Conservation (phyloP, 2,797 vertebrate species). For the Pangasius sanitwongsei region DNA sequence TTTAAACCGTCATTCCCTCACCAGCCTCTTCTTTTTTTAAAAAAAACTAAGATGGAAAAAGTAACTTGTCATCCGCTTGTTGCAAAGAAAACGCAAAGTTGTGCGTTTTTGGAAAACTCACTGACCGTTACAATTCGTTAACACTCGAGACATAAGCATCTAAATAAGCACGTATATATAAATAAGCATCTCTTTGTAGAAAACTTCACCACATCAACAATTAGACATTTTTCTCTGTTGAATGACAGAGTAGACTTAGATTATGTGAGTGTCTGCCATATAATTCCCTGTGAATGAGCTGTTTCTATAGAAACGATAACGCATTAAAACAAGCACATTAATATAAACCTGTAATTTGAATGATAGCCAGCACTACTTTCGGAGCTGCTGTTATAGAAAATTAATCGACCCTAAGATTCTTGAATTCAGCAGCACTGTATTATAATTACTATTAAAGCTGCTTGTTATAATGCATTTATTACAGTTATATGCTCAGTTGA, state of each 20-base stretch:
- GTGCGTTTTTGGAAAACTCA: background rate
- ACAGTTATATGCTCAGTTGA: background rate
- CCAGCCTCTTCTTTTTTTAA: background rate
- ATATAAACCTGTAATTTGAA: background rate
- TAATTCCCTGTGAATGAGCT: background rate
- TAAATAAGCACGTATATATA: background rate
- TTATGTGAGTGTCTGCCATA: background rate
- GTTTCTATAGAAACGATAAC: background rate
- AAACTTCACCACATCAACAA: background rate
- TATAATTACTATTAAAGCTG: background rate
- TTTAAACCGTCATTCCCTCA: background rate
- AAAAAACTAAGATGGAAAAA: background rate
- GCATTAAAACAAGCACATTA: too few species aligned
- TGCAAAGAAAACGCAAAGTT: background rate
- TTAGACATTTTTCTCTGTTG: background rate
- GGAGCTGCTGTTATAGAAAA: background rate
- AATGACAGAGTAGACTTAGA: too few species aligned
- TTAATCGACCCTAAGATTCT: background rate
- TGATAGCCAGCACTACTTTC: background rate
- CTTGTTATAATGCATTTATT: background rate
- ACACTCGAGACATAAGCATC: too few species aligned
- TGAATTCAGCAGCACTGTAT: background rate
- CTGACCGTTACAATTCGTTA: background rate
- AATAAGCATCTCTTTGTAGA: background rate
- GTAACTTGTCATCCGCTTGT: background rate